Percentiles rank a stretch among this genome's conserved stretches.
Evolutionary conservation across 2,888 invertebrate genomes (phyloP).

Genomic region (Cremastinae sp.): DNA sequence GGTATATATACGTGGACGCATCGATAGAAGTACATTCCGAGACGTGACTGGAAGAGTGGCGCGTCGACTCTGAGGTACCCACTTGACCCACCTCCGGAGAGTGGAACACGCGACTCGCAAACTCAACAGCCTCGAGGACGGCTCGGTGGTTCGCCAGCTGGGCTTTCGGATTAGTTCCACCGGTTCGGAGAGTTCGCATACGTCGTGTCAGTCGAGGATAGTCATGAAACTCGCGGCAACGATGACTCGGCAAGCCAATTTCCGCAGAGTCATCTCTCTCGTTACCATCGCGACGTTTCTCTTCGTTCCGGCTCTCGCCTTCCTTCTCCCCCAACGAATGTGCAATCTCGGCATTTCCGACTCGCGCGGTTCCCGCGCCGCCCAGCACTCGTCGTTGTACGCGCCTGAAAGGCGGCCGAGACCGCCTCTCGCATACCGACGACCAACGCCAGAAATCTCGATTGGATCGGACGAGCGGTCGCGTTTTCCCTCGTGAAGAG

Average conservation of each 20-base stretch:
- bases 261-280: conserved; percentile 59
- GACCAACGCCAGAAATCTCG: conserved; percentile 43
- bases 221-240: conserved; percentile 50
- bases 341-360: conserved; percentile 43
- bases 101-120: conserved; percentile 62
- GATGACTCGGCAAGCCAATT: conserved; percentile 57
- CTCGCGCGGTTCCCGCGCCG: conserved; percentile 16
- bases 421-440: conserved; percentile 34
- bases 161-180: conserved; percentile 30
- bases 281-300: conserved; percentile 40
- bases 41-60: conserved; percentile 18
- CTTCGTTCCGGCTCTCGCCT: conserved; percentile 2
- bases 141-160: conserved; percentile 15
- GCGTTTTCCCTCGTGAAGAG: conserved; percentile 2
- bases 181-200: conserved; percentile 27
- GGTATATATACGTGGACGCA: conserved; percentile 26
- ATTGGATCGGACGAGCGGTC: conserved; percentile 26
- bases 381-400: conserved; percentile 26
- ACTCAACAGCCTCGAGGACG: conserved; percentile 57
- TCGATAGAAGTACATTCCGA: conserved; percentile 39
- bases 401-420: conserved; percentile 37
- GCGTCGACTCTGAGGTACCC: conserved; percentile 53
- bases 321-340: conserved; percentile 26
- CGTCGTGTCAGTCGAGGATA: conserved; percentile 38
- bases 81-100: conserved; percentile 67